Evolutionary conservation across 1,140 invertebrate genomes (phyloP).

Genomic region (Oedothorax gibbosus): DNA sequence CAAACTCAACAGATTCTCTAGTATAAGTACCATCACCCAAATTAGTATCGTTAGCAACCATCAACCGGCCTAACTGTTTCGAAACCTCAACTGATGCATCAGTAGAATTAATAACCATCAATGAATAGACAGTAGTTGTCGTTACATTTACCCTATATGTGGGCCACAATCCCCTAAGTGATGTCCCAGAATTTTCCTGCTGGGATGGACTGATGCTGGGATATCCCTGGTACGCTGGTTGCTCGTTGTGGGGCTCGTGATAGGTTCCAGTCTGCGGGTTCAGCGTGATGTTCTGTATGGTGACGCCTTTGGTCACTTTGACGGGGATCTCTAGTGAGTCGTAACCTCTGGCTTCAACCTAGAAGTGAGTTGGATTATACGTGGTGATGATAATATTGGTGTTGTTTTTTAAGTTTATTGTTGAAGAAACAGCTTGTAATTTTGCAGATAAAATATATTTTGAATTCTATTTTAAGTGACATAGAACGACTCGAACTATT

Average conservation of each 20-base stretch:
- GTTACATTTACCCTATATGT: slow-evolving; percentile 51
- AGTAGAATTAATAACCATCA: background rate
- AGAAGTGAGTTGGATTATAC: background rate
- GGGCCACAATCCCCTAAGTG: slow-evolving; percentile 27
- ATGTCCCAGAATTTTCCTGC: background rate
- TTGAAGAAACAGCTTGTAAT: no score
- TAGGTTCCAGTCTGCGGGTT: slow-evolving; percentile 14
- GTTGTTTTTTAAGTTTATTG: no score
- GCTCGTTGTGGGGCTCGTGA: slow-evolving; percentile 29
- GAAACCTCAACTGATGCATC: background rate
- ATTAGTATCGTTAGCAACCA: no score
- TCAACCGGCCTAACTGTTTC: no score
- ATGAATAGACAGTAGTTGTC: background rate
- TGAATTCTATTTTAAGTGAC: no score
- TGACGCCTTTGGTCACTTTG: slow-evolving; percentile 85
- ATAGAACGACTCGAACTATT: no score
- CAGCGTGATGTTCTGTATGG: slow-evolving; percentile 47
- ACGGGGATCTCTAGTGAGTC: slow-evolving; percentile 85
- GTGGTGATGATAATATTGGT: no score
- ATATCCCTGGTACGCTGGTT: background rate
- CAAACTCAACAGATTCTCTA: no score
- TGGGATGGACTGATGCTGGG: slow-evolving; percentile 11
- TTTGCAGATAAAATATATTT: no score
- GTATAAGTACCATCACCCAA: no score
- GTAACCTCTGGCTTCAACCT: slow-evolving; percentile 87